Evolutionary conservation across 64 coral and sea anemone genomes (phyloP).

Genomic region (Anthopleura sola): DNA sequence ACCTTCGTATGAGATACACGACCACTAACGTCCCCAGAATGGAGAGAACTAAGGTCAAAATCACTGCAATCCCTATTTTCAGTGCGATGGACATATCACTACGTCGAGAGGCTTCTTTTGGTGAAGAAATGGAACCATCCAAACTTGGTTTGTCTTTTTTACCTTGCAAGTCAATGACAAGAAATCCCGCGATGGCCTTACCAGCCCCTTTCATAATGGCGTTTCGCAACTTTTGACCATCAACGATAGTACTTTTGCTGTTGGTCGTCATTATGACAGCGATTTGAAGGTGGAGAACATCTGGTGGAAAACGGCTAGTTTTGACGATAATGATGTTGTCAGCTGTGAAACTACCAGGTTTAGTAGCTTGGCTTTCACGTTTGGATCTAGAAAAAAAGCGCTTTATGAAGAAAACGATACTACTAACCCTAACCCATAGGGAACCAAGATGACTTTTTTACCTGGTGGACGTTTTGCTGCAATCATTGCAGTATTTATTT

Average conservation of each 20-base stretch:
- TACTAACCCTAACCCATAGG: background rate
- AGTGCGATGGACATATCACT: background rate
- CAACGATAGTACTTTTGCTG: background rate
- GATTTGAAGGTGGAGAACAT: background rate
- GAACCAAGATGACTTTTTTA: background rate
- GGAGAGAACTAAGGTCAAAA: background rate
- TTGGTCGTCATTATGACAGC: slow-evolving; percentile 9
- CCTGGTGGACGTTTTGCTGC: background rate
- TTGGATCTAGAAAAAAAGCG: background rate
- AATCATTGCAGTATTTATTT: slow-evolving; percentile 8
- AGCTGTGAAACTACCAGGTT: background rate
- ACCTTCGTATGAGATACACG: slow-evolving; percentile 7
- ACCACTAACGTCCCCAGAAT: background rate
- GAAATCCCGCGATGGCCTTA: background rate
- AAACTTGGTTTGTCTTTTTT: background rate
- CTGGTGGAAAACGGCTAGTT: background rate
- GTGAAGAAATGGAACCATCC: background rate
- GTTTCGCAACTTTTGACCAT: background rate
- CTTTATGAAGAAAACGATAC: background rate
- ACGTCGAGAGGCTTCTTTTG: background rate
- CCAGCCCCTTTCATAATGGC: background rate
- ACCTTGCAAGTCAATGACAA: background rate
- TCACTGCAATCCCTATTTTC: slow-evolving; percentile 13
- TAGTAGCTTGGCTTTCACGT: background rate
- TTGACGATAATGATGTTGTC: slow-evolving; percentile 3